Conservation (phyloP, 92 coral and sea anemone species). For the Porites cylindrica region DNA sequence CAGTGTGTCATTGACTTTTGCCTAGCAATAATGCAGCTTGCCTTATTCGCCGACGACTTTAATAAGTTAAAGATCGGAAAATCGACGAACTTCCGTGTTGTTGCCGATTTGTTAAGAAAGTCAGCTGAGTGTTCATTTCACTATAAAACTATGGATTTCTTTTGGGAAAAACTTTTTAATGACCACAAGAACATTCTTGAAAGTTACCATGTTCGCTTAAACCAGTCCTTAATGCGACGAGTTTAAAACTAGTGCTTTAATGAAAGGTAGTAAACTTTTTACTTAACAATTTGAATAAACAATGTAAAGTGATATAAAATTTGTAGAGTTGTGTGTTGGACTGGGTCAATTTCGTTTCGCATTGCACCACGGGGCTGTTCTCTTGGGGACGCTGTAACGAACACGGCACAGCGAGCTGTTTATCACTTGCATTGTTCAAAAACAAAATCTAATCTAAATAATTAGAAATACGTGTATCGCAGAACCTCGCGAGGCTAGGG, state of each 20-base stretch:
- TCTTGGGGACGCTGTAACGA: no score
- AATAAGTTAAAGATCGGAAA: not conserved
- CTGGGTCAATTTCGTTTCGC: no score
- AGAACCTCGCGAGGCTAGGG: no score
- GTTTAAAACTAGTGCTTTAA: not conserved
- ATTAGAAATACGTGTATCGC: no score
- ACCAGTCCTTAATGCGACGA: not conserved
- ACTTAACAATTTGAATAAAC: no score
- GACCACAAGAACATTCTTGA: slow-evolving; percentile 4
- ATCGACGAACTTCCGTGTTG: not conserved
- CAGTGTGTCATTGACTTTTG: slow-evolving; percentile 12
- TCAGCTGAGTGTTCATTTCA: slow-evolving; percentile 28
- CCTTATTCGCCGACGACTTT: not conserved
- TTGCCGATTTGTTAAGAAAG: slow-evolving; percentile 3
- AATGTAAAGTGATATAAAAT: no score
- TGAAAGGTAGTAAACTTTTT: no score
- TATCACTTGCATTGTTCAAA: no score
- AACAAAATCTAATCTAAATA: no score
- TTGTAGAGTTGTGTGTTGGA: no score
- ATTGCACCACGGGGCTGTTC: no score
- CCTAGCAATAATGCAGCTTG: not conserved
- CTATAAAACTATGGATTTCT: slow-evolving; percentile 3
- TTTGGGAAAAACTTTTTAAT: slow-evolving; percentile 8
- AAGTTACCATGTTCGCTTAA: not conserved
- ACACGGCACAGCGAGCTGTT: no score